Conservation (phyloP, 2,888 invertebrate genomes). For the Copidosoma aretas region DNA sequence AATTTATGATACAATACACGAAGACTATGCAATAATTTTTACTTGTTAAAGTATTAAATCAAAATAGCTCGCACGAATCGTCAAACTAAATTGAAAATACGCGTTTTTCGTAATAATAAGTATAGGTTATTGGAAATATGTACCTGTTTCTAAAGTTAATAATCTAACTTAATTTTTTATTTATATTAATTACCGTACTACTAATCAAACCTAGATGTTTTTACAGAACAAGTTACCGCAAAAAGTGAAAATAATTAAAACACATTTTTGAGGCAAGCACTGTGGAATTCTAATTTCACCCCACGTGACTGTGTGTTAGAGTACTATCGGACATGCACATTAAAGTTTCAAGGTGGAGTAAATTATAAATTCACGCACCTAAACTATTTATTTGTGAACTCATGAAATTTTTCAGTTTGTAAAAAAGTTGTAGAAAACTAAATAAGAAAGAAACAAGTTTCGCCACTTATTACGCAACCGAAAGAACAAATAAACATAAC, state of each 20-base stretch:
- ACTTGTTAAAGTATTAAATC: slow-evolving; percentile 20
- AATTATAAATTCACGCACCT: slow-evolving; percentile 5
- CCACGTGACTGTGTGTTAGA: slow-evolving; percentile 21
- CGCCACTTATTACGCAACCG: slow-evolving; percentile 3
- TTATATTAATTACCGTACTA: neutral
- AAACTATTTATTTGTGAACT: slow-evolving; percentile 7
- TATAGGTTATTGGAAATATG: neutral
- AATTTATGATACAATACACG: slow-evolving; percentile 27
- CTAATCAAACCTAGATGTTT: slow-evolving; percentile 10
- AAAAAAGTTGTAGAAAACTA: slow-evolving; percentile 3
- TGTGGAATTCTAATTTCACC: slow-evolving; percentile 6
- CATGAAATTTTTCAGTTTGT: slow-evolving; percentile 5
- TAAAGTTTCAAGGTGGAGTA: no score
- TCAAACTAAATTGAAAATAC: slow-evolving; percentile 7
- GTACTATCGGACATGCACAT: slow-evolving; percentile 22
- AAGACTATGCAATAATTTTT: slow-evolving; percentile 37
- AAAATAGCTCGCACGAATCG: neutral
- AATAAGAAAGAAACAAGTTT: slow-evolving; percentile 18
- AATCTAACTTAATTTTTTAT: slow-evolving; percentile 19
- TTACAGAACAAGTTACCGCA: slow-evolving; percentile 22
- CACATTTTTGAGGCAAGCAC: slow-evolving; percentile 22
- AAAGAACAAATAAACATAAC: slow-evolving; percentile 10
- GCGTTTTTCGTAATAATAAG: neutral
- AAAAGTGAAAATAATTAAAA: slow-evolving; percentile 28
- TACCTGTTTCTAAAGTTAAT: slow-evolving; percentile 4